Evolutionary conservation across 2,888 invertebrate species (phyloP).

Genomic region (Chironomus tentans): DNA sequence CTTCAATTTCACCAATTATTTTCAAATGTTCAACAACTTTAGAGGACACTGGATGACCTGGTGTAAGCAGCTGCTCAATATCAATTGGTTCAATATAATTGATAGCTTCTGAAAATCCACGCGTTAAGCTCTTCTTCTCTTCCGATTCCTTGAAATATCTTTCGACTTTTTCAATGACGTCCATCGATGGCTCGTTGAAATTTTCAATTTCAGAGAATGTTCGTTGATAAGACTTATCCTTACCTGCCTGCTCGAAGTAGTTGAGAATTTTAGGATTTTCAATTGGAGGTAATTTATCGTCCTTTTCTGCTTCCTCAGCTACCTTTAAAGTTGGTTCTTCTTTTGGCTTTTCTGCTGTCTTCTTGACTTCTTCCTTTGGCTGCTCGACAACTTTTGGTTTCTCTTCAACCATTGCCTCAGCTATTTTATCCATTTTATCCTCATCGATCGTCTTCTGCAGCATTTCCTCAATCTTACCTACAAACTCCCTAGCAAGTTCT

Average conservation of each 20-base stretch:
- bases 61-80: conserved; percentile 11
- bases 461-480: conserved; percentile 9
- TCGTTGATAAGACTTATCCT: conserved; percentile 2
- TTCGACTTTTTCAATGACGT: conserved; percentile 5
- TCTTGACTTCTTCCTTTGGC: no score
- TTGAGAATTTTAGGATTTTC: background rate
- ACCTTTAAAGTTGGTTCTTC: no score
- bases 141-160: conserved; percentile 11
- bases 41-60: conserved; percentile 20
- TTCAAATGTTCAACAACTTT: background rate
- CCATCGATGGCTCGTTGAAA: conserved; percentile 5
- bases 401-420: background rate
- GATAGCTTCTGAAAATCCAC: conserved; percentile 7
- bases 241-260: conserved; percentile 3
- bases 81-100: conserved; percentile 19
- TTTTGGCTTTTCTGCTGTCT: no score
- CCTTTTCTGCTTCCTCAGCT: background rate
- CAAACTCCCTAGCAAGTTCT: conserved; percentile 4
- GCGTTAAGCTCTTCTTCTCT: conserved; percentile 9
- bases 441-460: background rate
- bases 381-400: no score
- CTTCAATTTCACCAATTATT: background rate
- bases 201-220: conserved; percentile 18
- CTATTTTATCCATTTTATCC: background rate
- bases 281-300: background rate